Evolutionary conservation across 2,113 vertebrate species (phyloP), one percentile per base, ranked within the genome.

Genomic region (Anser brachyrhynchus): DNA sequence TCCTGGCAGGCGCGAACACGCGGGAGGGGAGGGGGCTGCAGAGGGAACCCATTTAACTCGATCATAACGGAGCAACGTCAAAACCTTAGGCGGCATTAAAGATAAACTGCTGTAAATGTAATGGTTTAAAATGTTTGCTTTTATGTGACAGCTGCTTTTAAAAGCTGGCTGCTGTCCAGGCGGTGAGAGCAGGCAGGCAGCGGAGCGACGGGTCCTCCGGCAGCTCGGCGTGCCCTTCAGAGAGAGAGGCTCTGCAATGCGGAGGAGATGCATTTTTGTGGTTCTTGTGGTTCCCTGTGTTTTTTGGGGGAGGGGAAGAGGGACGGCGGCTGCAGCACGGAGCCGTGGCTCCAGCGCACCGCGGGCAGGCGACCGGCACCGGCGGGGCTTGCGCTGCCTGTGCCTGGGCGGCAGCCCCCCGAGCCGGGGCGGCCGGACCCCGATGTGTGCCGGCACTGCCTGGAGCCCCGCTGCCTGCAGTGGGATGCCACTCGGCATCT

Each of bases 121-220:
- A 33, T 76, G 90, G 93, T 84, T 96, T 64, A 43, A 85, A 44
- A n/a, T 16, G 95, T 72, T 91, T 89, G 89, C 94, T 96, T 96
- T 96, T 9, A 78, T 96, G 93, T 93, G 94, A 87, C 97, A 95
- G 96, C 96, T 94, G 96, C 92, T 96, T 23, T 64, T 16, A 10
- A 18, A 39, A 75, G 87, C 93, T 96, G 95, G 93, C 94, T 2
- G 73, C 69, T 76, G 80, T 90, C 95, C 96, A 95, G 93, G 78
- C 54, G 31, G 79, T 43, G 21, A 18, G 35, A 80, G 83, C 54
- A 35, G 4, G 39, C 78, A 71, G 49, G 69, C 51, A 64, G 69
- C 13, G 29, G 52, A 57, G 89, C 19, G 92, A 67, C 90, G 26
- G 15, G 66, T 78, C 64, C 86, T 41, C 49, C 44, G 9, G 89